phyloP scores from a whole-genome alignment of 2,797 vertebrate genomes.

The Otolemur crassicaudatus region DNA sequence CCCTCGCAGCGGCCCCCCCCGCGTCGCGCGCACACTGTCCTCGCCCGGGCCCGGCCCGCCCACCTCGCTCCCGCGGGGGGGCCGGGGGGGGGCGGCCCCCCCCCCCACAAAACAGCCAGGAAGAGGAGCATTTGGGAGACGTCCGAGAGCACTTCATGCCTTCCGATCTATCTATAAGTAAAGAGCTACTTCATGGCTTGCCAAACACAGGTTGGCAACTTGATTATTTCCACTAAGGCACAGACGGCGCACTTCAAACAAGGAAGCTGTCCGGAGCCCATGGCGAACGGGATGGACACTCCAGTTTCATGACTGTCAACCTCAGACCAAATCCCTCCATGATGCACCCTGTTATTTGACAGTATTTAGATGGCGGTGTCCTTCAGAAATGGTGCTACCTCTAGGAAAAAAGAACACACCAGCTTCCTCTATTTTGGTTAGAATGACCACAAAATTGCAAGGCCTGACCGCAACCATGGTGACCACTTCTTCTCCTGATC shows the following conservation, averaged over 20 bases:
- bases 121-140: not conserved
- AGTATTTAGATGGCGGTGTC: not conserved
- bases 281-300: not conserved
- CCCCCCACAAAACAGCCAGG: too few relatives aligned
- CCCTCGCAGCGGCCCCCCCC: too few relatives aligned
- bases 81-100: too few relatives aligned
- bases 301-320: not conserved
- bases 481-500: not conserved
- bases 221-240: not conserved
- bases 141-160: not conserved
- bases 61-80: too few relatives aligned
- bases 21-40: too few relatives aligned
- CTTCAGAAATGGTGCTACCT: constrained; percentile 28
- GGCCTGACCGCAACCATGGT: not conserved
- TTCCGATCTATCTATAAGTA: not conserved
- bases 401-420: not conserved
- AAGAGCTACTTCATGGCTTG: not conserved
- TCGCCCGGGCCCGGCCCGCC: too few relatives aligned
- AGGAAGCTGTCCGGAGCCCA: not conserved
- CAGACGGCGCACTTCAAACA: not conserved
- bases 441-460: not conserved
- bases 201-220: not conserved
- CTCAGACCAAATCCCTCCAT: not conserved
- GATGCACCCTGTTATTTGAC: not conserved
- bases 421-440: constrained; percentile 28